Conservation (phyloP, 2,797 vertebrate genomes). For the Alectoris magna region DNA sequence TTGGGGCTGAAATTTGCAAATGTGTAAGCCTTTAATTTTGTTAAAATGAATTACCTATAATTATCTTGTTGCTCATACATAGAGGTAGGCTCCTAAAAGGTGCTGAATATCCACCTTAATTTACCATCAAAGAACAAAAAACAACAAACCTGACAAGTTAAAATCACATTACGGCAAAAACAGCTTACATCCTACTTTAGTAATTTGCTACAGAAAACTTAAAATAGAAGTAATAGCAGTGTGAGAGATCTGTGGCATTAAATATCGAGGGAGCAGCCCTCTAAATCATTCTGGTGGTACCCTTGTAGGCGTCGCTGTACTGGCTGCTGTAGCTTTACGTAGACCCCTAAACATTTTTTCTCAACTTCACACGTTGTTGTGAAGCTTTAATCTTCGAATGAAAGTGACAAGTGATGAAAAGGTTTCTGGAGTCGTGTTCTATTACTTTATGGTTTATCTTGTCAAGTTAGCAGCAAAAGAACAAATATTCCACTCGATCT, state of each 20-base stretch:
- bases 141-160: not conserved
- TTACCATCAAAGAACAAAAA: slow-evolving; percentile 23
- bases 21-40: slow-evolving; percentile 74
- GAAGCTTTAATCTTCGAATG: not conserved
- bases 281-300: not conserved
- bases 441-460: not conserved
- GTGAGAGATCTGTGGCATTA: not conserved
- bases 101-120: slow-evolving; percentile 58
- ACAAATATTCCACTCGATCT: not conserved
- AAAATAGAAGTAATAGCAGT: not conserved
- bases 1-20: slow-evolving; percentile 41
- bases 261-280: not conserved
- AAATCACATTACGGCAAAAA: slow-evolving; percentile 10
- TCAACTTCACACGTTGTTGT: not conserved
- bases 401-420: not conserved
- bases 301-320: not conserved
- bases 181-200: not conserved
- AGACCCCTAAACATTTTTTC: not conserved
- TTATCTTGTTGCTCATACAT: slow-evolving; percentile 72
- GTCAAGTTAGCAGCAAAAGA: not conserved
- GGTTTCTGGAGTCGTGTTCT: not conserved
- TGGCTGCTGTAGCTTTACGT: not conserved
- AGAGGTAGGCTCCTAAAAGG: slow-evolving; percentile 58
- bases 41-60: slow-evolving; percentile 62
- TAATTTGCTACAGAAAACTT: slow-evolving; percentile 4